Evolutionary conservation across 2,888 invertebrate species (phyloP), one percentile per base, ranked within the genome.

Genomic region (Plutella xylostella): DNA sequence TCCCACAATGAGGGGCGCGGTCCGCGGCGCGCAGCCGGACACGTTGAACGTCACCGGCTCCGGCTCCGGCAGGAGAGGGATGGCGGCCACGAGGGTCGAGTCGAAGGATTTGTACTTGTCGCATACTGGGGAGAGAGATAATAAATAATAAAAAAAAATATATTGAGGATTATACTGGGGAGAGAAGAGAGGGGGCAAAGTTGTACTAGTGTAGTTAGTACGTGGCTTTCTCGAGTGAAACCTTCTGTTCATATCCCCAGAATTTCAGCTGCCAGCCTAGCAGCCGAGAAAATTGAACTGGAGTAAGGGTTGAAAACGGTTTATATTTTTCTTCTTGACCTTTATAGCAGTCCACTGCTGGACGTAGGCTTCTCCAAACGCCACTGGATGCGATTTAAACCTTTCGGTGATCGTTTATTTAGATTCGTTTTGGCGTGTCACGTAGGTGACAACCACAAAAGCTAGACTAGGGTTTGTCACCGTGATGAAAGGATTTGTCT

Each of bases 1-100:
- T 0, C 88, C 88, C 7, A 88, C 85, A 37, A 89, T 85, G 9
- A 88, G 66, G 0, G 86, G 85, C 1, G 85, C 65, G 3, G 75
- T 80, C 37, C 75, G 68, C 3, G 83, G 79, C 0, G 74, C 66
- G 52, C 88, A 88, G 19, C 78, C 72, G 0, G 82, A 70, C 14
- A 87, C 75, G 54, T 79, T 78, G 1, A 87, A 61, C 12, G 65
- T 72, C 19, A 85, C 72, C 0, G 85, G 76, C 20, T 77, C 68
- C 0, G 85, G 75, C 0, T 83, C 67, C 0, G 85, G 82, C 0
- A 86, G 55, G 2, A 89, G 63, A 0, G 88, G 86, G 2, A 87
- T 69, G 0, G 85, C 86, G 25, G 83, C 75, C 2, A 88, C 63
- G 15, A 77, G 77, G 46, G 72, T 76, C 1, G 76, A 74, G n/a